Evolutionary conservation across 2,797 vertebrate genomes (phyloP), one percentile per base, ranked within the genome.

Genomic region (Microctenopoma steveboyesi): DNA sequence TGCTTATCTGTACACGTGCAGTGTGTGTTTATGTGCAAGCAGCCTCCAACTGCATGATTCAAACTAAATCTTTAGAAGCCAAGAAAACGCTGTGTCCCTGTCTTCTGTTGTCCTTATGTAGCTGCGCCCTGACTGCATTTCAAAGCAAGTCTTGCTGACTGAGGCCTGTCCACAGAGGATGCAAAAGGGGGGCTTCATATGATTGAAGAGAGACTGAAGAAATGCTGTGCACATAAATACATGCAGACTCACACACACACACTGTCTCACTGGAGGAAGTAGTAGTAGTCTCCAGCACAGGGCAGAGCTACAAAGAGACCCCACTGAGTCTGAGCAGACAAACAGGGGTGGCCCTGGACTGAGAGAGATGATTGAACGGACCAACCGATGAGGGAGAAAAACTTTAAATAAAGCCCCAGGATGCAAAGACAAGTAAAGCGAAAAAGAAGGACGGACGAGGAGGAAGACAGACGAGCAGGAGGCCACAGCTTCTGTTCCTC

Each of bases 321-420:
- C 81, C 65, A 61, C 69, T 67, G 79, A 61, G 70, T 75, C 76
- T 25, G 49, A 82, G 77, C 71, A 60, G 76, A 79, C 75, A 80
- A 77, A 82, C 69, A 76, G 83, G 74, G 72, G 78, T 74, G 70
- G 79, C 78, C 71, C 54, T 64, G 76, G 51, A 69, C 78, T 8
- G 60, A 68, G 58, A 57, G 61, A 81, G 66, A 75, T 15, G 74
- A 72, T 39, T 78, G 72, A 79, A 80, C 37, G 2, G 1, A 46
- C 58, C 33, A 1, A 64, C 33, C 8, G 25, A 64, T 3, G 28
- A 68, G 47, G 61, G 46, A 56, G 66, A 53, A 53, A 67, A 77
- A 74, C 82, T 90, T 90, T 85, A 88, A 89, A 82, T 62, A 60
- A 22, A 73, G 55, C 77, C 55, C 57, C 15, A 39, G 55, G 69